Evolutionary conservation across 2,113 vertebrate species (phyloP), one percentile per base, ranked within the genome.

Genomic region (Callocephalon fimbriatum): DNA sequence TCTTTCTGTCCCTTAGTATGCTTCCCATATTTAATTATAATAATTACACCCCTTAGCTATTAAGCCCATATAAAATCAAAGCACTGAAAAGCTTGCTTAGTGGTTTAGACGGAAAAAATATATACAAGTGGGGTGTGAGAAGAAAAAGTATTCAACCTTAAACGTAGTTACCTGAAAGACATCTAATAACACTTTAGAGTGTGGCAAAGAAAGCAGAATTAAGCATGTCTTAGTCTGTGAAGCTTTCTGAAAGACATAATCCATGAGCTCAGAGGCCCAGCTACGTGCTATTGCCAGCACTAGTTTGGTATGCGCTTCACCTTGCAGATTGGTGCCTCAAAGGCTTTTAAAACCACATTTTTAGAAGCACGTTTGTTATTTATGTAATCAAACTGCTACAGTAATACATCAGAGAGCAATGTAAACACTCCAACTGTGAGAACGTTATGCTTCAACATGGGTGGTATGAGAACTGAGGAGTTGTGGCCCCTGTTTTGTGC

Each of bases 121-220:
- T 17, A 2, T 6, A 42, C 6, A 15, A 23, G 19, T 45, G 42
- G 15, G 62, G 32, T 54, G 17, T 16, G 78, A 68, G 70, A 85
- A 92, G 48, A 58, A 61, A 48, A 91, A 82, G 25, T 82, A 35
- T 68, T 87, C 62, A 87, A 40, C 48, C 12, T 76, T 68, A 70
- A 95, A 74, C 44, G 44, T 93, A 67, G 37, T 50, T n/a, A 81
- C 74, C 79, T 75, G 56, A 63, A 91, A 67, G 38, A 65, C 89
- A 96, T 77, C 59, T 91, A 87, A 91, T 90, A 92, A 96, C 96
- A 95, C 76, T 77, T 79, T 51, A 35, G 73, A 90, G n/a, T 56
- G 76, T 94, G 90, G 82, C 89, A 97, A 96, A 96, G 88, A 54
- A 93, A 90, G 88, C 67, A 67, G 82, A 91, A 93, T 73, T 87